A percentile compares a stretch with the other conserved stretches of the same genome.
Conservation (phyloP, 2,888 invertebrate genomes). For the Drosophila nr. perissopoda region DNA sequence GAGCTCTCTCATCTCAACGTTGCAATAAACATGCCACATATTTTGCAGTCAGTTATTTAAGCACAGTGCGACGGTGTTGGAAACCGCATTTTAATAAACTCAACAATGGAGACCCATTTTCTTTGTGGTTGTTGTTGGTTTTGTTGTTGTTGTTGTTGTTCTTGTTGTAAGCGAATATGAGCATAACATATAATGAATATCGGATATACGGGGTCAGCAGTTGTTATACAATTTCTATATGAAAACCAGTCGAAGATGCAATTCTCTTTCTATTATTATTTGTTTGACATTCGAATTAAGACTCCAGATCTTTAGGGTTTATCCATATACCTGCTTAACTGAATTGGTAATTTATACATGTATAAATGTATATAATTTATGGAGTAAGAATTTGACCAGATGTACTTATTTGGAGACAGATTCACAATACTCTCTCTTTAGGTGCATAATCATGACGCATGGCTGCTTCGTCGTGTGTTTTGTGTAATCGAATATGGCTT, state of each 20-base stretch:
- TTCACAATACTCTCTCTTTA: not conserved
- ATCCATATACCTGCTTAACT: not conserved
- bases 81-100: constrained; percentile 76
- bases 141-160: constrained; percentile 9
- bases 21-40: constrained; percentile 23
- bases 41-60: constrained; percentile 75
- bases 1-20: constrained; percentile 44
- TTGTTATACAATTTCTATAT: constrained; percentile 32
- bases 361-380: not conserved
- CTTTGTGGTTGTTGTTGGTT: constrained; percentile 10
- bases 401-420: not conserved
- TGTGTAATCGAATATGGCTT: constrained; percentile 9
- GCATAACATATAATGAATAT: constrained; percentile 34
- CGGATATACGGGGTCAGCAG: not conserved
- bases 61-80: constrained; percentile 64
- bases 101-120: constrained; percentile 39
- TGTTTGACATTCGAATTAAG: not conserved
- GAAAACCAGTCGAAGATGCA: not conserved
- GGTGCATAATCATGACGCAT: not conserved
- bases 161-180: constrained; percentile 58
- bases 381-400: not conserved
- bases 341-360: not conserved
- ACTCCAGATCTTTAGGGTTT: not conserved
- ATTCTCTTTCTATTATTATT: constrained; percentile 2
- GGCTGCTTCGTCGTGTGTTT: not conserved